A percentile compares a stretch with the other conserved stretches of the same genome.
Evolutionary conservation across 2,797 vertebrate species (phyloP).

Genomic region (Sus cebifrons): DNA sequence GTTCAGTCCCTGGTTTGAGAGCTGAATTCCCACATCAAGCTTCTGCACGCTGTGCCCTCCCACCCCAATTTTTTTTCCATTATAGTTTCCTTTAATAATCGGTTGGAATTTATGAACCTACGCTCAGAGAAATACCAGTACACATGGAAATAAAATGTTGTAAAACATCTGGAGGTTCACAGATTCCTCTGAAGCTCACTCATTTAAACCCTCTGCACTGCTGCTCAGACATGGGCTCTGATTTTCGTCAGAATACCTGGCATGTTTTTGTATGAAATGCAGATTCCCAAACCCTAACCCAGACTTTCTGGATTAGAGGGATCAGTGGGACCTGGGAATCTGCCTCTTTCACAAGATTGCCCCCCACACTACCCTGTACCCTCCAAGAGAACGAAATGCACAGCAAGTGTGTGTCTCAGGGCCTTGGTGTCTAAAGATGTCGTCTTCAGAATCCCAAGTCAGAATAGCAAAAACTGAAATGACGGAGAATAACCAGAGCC

Average conservation of each 20-base stretch:
- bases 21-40: no score
- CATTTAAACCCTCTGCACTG: neutral
- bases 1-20: no score
- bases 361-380: neutral
- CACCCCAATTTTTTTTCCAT: neutral
- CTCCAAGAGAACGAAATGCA: neutral
- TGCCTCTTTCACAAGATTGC: neutral
- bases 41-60: no score
- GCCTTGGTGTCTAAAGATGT: neutral
- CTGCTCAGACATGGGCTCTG: neutral
- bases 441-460: neutral
- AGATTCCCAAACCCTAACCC: neutral
- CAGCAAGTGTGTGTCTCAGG: neutral
- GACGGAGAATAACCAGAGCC: neutral
- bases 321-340: neutral
- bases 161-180: no score
- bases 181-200: neutral
- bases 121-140: conserved; percentile 7
- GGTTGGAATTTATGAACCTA: neutral
- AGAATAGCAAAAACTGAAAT: neutral
- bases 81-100: neutral
- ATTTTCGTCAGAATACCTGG: neutral
- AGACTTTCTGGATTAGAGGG: neutral
- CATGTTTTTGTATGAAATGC: neutral
- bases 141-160: neutral